These are phyloP conservation scores for Cavia porcellus DNA, from an alignment of 2,113 vertebrate genomes.

Conservation along the genomic window DNA sequence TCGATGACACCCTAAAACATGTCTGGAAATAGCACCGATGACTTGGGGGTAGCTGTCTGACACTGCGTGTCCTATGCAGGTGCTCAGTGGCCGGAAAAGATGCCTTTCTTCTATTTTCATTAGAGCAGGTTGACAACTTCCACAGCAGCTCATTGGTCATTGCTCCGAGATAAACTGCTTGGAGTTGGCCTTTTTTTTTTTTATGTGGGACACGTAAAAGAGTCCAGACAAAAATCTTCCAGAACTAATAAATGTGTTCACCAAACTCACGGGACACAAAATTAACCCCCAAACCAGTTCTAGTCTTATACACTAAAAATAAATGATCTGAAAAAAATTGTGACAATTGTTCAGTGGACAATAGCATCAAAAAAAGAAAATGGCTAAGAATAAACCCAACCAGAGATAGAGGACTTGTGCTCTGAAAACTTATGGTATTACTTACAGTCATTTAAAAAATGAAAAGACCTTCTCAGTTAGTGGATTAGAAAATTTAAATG, in stretches of 20 bases:
- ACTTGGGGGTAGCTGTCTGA: fast-evolving
- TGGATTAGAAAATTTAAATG: neutral
- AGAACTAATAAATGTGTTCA: neutral
- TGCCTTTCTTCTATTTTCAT: neutral
- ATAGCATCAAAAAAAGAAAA: neutral
- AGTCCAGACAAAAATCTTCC: neutral
- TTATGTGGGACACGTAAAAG: neutral
- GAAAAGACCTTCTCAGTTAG: neutral
- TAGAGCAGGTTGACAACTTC: neutral
- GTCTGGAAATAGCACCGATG: neutral
- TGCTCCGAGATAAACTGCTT: neutral
- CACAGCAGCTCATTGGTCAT: neutral
- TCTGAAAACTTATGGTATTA: neutral
- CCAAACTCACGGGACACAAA: neutral
- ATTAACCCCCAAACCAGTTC: neutral
- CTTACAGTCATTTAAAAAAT: neutral
- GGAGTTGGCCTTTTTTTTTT: neutral
- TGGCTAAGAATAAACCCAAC: neutral
- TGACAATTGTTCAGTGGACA: neutral
- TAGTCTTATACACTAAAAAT: neutral
- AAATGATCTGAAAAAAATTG: neutral
- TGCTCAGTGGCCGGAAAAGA: fast-evolving
- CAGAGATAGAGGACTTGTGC: neutral
- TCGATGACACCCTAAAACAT: neutral
- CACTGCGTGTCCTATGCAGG: fast-evolving